Conservation (phyloP, 2,113 vertebrate species). For the Onychorhynchus coronatus region DNA sequence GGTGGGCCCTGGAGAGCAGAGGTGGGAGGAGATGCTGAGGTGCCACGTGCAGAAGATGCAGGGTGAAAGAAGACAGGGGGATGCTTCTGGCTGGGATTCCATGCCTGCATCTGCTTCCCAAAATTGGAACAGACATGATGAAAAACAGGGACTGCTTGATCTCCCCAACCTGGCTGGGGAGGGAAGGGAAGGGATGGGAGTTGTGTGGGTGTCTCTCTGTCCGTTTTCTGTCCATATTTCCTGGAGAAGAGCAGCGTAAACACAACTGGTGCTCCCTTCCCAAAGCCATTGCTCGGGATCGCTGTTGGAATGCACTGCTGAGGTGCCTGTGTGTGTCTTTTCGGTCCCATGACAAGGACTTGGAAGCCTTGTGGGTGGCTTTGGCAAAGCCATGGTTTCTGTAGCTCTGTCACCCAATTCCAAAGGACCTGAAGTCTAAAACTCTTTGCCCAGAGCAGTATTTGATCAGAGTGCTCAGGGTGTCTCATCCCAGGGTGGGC, state of each 20-base stretch:
- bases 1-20: neutral
- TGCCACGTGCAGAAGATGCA: neutral
- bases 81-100: neutral
- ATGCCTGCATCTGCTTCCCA: neutral
- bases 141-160: neutral
- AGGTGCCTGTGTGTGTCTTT: neutral
- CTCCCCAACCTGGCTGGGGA: neutral
- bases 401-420: neutral
- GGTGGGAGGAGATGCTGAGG: neutral
- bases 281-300: neutral
- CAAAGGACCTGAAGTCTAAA: neutral
- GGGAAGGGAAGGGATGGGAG: neutral
- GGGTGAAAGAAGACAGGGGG: neutral
- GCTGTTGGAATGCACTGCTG: rapidly evolving
- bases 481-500: neutral
- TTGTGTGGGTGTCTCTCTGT: neutral
- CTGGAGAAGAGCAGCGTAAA: neutral
- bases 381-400: neutral
- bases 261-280: neutral
- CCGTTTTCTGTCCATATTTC: rapidly evolving
- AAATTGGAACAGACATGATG: neutral
- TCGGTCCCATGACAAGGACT: neutral
- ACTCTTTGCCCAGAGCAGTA: neutral
- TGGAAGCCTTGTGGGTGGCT: neutral
- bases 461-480: neutral